Percentiles rank a stretch among this genome's conserved stretches.
phyloP scores from a whole-genome alignment of 2,113 vertebrate species.

The rat (Rattus norvegicus) region DNA sequence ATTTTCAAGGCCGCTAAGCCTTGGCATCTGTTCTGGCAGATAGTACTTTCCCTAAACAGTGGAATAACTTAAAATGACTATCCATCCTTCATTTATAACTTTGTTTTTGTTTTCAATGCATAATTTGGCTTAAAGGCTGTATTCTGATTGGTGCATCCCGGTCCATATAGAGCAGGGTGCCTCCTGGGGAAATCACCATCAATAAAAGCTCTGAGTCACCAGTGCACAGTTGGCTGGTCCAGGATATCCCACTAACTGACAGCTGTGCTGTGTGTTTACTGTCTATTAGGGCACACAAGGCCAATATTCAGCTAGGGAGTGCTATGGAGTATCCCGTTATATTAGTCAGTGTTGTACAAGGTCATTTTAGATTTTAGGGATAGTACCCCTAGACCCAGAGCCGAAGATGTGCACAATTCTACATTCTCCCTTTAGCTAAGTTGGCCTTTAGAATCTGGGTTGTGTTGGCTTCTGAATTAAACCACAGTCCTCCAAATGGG shows the following conservation, averaged over 20 bases:
- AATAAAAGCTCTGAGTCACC: not conserved
- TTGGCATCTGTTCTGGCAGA: conserved; percentile 20
- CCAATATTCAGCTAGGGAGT: not conserved
- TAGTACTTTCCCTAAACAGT: conserved; percentile 16
- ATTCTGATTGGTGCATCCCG: not conserved
- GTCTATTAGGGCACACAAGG: not conserved
- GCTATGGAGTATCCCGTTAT: not conserved
- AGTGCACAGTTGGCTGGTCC: conserved; percentile 37
- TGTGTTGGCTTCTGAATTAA: not conserved
- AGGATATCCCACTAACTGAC: conserved; percentile 22
- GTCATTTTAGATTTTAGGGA: not conserved
- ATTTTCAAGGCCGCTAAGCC: not conserved
- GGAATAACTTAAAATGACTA: conserved; percentile 53
- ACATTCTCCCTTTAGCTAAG: not conserved
- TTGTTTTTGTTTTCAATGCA: conserved; percentile 56
- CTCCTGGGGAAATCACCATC: conserved; percentile 6
- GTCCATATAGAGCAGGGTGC: not conserved
- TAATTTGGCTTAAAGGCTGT: not conserved
- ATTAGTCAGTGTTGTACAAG: not conserved
- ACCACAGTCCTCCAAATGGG: not conserved
- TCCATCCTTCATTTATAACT: not conserved
- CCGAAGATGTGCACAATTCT: not conserved
- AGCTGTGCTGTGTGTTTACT: not conserved
- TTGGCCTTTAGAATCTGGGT: not conserved
- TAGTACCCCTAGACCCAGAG: not conserved